Percentiles rank a stretch among this genome's conserved stretches.
Conservation (phyloP, 1,140 invertebrate species). For the Eurosta solidaginis region DNA sequence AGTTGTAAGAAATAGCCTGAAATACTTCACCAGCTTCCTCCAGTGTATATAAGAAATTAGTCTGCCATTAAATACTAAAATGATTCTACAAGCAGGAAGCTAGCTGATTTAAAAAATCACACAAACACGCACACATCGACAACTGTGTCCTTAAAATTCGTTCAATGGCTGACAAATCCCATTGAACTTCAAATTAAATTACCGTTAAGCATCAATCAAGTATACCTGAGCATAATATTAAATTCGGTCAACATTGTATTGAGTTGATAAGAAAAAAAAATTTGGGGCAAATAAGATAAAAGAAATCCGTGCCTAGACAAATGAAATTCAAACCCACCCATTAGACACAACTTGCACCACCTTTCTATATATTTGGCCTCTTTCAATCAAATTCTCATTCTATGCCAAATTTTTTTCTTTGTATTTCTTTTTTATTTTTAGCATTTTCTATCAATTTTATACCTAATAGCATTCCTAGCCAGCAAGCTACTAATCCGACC, state of each 20-base stretch:
- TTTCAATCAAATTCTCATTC: neutral
- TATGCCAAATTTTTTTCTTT: neutral
- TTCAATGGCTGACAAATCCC: neutral
- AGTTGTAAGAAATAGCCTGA: no score
- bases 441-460: neutral
- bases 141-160: neutral
- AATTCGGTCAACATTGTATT: neutral
- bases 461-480: no score
- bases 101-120: no score
- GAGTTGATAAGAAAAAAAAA: neutral
- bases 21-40: no score
- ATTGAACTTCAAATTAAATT: slow-evolving; percentile 27
- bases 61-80: no score
- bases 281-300: neutral
- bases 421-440: neutral
- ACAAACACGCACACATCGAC: neutral
- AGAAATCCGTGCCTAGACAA: neutral
- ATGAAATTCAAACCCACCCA: slow-evolving; percentile 24
- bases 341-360: neutral
- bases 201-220: slow-evolving; percentile 14
- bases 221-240: neutral
- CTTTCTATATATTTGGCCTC: neutral
- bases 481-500: no score
- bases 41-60: no score
- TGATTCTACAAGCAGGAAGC: no score